These are phyloP conservation scores for Drosophila yooni DNA, from an alignment of 2,888 invertebrate genomes.

Conservation along the genomic window DNA sequence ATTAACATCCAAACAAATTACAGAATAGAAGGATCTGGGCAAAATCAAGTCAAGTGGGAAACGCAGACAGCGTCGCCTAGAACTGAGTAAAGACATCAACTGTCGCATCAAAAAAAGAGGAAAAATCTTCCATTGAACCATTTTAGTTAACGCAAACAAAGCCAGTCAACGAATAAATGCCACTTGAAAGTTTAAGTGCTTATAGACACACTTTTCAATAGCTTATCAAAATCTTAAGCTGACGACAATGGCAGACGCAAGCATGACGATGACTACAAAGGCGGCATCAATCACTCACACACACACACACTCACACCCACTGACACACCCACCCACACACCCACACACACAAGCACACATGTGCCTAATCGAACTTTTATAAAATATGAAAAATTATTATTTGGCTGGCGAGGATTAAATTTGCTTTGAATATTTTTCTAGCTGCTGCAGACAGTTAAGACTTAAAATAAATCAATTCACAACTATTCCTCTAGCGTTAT, in stretches of 20 bases:
- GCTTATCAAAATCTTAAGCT: constrained; percentile 79
- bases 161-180: constrained; percentile 38
- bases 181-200: constrained; percentile 67
- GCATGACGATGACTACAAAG: constrained; percentile 41
- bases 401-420: constrained; percentile 13
- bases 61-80: background rate
- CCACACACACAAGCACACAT: constrained; percentile 16
- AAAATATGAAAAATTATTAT: constrained; percentile 54
- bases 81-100: constrained; percentile 50
- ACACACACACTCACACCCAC: background rate
- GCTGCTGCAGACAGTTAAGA: background rate
- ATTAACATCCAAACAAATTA: constrained; percentile 69
- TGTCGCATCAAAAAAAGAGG: constrained; percentile 38
- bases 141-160: constrained; percentile 60
- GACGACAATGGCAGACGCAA: constrained; percentile 50
- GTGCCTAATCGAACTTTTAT: constrained; percentile 49
- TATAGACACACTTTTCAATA: constrained; percentile 76
- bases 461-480: background rate
- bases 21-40: constrained; percentile 31
- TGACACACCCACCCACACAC: background rate
- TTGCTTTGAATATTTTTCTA: constrained; percentile 5
- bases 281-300: constrained; percentile 26
- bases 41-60: constrained; percentile 21
- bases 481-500: background rate
- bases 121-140: constrained; percentile 64